Evolutionary conservation across 2,888 invertebrate genomes (phyloP), one percentile per base, ranked within the genome.

Genomic region (Amiota minor): DNA sequence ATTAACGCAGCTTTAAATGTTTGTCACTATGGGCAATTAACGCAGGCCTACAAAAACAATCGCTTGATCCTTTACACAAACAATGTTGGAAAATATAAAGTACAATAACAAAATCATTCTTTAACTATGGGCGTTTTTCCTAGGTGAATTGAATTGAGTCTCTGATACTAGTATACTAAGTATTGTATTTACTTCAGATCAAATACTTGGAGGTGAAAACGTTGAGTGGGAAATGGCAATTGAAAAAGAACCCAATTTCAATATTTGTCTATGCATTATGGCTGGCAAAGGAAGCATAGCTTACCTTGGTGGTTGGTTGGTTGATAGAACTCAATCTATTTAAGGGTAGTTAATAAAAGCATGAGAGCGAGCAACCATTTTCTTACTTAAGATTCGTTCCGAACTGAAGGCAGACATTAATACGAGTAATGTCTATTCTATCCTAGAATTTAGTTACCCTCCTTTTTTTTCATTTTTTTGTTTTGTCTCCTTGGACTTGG

Each of bases 11-110:
- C 88, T 88, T 88, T 87, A 88, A 88, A 87, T 85, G 87, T 81
- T 86, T 80, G 81, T 85, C 86, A 86, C 86, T 84, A 85, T 83
- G 86, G 87, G 87, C 88, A 88, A 88, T 88, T 88, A 88, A 88
- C 84, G 83, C 81, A 82, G 78, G 83, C 87, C 78, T 81, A 84
- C 75, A 83, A 84, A 87, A 88, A 88, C 88, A 88, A 76, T 78
- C 77, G 83, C 83, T 82, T 88, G 86, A 88, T 88, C 88, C 88
- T 88, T 88, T 86, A 79, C 78, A 81, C 86, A 88, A 88, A 88
- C 85, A 35, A 35, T 0, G 2, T 35, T 35, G 35, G 35, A 35
- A 35, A 35, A 35, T 35, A 35, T 35, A 35, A 35, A 35, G 35
- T 35, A 35, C 35, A 35, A 35, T 6, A 35, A 35, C 35, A 35